These are phyloP conservation scores for Monochamus saltuarius DNA, from an alignment of 1,140 invertebrate species.

Conservation along the genomic window DNA sequence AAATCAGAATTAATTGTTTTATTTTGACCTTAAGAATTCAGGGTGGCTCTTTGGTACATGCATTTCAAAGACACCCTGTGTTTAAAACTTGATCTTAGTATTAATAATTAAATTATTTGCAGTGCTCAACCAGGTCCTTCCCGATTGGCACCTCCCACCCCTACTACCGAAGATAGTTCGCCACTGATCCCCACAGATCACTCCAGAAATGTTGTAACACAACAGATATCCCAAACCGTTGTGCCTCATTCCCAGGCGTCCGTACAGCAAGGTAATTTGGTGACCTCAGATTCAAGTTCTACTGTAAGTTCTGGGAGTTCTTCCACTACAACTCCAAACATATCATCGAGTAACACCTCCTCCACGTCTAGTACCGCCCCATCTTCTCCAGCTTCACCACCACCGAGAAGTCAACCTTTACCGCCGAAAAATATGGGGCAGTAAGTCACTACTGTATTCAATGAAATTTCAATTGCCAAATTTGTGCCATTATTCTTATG, in stretches of 20 bases:
- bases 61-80: no score
- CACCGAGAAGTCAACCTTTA: conserved; percentile 50
- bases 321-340: conserved; percentile 63
- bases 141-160: conserved; percentile 63
- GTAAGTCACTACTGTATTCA: conserved; percentile 42
- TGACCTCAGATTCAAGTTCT: conserved; percentile 57
- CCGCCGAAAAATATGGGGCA: conserved; percentile 53
- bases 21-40: no score
- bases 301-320: conserved; percentile 59
- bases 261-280: conserved; percentile 33
- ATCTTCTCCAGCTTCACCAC: conserved; percentile 53
- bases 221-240: conserved; percentile 24
- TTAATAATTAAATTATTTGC: no score
- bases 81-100: no score
- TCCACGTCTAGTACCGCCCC: conserved; percentile 64
- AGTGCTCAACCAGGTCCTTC: conserved; percentile 64
- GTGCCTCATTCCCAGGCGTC: conserved; percentile 12
- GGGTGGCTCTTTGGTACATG: no score
- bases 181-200: conserved; percentile 63
- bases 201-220: conserved; percentile 45
- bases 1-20: no score
- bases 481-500: no score
- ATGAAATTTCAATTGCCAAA: no score
- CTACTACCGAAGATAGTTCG: conserved; percentile 61
- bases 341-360: conserved; percentile 62